Base-by-base conservation (phyloP, 2,797 vertebrate genomes). In the Ctenochaetus hawaiiensis region DNA sequence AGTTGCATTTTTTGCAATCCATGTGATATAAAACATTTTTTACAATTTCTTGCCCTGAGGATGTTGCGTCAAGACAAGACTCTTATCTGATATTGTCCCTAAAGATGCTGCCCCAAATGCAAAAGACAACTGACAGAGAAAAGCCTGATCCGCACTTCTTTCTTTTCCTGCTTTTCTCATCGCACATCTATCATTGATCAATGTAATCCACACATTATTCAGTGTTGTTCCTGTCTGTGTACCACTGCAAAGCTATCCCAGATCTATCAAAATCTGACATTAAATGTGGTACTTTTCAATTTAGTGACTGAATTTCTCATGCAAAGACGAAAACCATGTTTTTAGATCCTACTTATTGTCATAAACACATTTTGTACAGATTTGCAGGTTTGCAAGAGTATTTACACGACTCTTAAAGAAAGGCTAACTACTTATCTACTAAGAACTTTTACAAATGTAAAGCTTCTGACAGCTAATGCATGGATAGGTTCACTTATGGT, bases 61-160 rank as follows among this genome's bases (percentile, higher is more conserved):
- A 76, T 65, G 37, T 57, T 53, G 43, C 73, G 47, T 51, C 49
- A 66, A 52, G 20, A 39, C 47, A 26, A 60, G 26, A 72, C 37
- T 49, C 52, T 60, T 18, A 62, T 66, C 9, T 56, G 30, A 54
- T 53, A 43, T 6, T 9, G 18, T 73, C 47, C 30, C 67, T 18
- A 61, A 73, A 66, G 39, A 80, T 34, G 39, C 37, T 37, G 41
- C 5, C 12, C 18, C 20, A 43, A 77, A 75, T 18, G 73, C 22
- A 81, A 75, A 69, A 52, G 3, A 77, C 17, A 70, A 53, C 39
- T 22, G 22, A 23, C 37, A 64, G 22, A 66, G 64, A 77, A 56
- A 61, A 17, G 22, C 48, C 51, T 16, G 0, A 67, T 14, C 16
- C 20, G 48, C 43, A 14, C n/a, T 4, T 6, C 34, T 69, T 52